Evolutionary conservation across 2,888 invertebrate genomes (phyloP).

Genomic region (Cerastis rubricosa): DNA sequence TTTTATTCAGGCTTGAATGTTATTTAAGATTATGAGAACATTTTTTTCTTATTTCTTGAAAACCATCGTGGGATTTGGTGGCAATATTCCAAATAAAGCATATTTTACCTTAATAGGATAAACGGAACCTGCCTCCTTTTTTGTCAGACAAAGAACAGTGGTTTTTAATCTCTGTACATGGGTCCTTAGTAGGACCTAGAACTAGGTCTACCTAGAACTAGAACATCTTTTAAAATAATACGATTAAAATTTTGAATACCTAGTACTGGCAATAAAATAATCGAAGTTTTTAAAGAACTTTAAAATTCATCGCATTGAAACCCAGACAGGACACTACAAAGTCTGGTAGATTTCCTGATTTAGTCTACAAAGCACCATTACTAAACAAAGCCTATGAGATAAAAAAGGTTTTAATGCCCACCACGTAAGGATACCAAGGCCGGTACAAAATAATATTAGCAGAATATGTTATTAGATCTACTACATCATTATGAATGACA

Average conservation of each 20-base stretch:
- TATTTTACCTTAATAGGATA: not conserved
- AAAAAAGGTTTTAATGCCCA: slow-evolving; percentile 53
- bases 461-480: slow-evolving; percentile 34
- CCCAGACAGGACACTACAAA: slow-evolving; percentile 13
- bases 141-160: not conserved
- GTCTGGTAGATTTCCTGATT: slow-evolving; percentile 49
- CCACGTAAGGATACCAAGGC: slow-evolving; percentile 58
- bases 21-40: not conserved
- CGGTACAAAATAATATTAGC: slow-evolving; percentile 30
- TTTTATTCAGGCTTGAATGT: not conserved
- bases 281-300: not conserved
- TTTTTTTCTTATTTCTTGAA: not conserved
- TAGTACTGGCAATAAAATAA: not conserved
- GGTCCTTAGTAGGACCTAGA: not conserved
- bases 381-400: slow-evolving; percentile 43
- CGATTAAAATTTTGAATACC: not conserved
- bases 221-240: not conserved
- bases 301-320: slow-evolving; percentile 13
- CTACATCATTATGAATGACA: slow-evolving; percentile 50
- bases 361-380: slow-evolving; percentile 57
- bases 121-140: not conserved
- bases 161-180: not conserved
- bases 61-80: not conserved
- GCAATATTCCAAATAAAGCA: not conserved
- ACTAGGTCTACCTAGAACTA: not conserved